Percentiles rank a stretch among this genome's conserved stretches.
Evolutionary conservation across 2,113 vertebrate species (phyloP).

Genomic region (Telmatochromis sp.): DNA sequence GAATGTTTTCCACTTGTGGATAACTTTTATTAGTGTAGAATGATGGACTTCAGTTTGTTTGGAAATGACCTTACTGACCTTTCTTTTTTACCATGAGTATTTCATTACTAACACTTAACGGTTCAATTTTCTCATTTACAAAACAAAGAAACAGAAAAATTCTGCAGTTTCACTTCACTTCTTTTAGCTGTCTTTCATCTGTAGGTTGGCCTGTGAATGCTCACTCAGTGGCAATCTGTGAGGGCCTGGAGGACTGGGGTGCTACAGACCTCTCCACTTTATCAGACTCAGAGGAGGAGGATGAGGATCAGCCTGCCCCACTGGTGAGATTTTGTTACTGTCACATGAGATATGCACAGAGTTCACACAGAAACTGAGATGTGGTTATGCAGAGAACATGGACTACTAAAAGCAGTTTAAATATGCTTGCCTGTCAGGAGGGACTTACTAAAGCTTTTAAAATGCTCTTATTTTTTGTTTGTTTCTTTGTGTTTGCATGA

Average conservation of each 20-base stretch:
- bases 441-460: not conserved
- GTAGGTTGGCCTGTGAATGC: conserved; percentile 80
- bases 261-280: conserved; percentile 77
- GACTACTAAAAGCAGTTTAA: not conserved
- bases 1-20: not conserved
- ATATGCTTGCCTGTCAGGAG: not conserved
- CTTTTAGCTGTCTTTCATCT: not conserved
- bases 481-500: not conserved
- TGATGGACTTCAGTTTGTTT: not conserved
- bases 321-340: conserved; percentile 73
- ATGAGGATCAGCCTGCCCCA: conserved; percentile 65
- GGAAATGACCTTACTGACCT: not conserved
- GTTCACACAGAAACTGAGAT: not conserved
- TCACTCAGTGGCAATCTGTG: conserved; percentile 79
- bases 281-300: conserved; percentile 82
- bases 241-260: conserved; percentile 80
- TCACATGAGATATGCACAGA: not conserved
- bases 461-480: not conserved
- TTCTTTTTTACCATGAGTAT: not conserved
- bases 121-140: not conserved
- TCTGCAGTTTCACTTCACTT: not conserved
- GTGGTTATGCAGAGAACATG: not conserved
- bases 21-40: accelerated
- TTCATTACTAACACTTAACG: not conserved
- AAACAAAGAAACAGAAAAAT: not conserved